Base-by-base conservation (phyloP, 2,888 invertebrate genomes). In the Acanthoscelides obtectus region DNA sequence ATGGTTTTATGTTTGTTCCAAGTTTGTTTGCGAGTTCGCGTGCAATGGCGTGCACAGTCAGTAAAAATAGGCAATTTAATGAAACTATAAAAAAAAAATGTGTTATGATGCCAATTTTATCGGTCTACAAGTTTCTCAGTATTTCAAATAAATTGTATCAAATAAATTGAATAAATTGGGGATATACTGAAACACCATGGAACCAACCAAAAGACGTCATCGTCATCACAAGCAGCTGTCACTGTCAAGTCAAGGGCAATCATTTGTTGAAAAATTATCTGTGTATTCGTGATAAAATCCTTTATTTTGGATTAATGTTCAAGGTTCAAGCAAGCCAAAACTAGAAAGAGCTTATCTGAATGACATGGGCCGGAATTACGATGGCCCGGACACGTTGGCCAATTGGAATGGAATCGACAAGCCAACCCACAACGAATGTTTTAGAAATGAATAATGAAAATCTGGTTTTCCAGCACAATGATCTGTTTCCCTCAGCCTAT, bases 401-500 rank as follows among this genome's bases (percentile, higher is more conserved):
- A 69, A 69, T 20, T 76, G 75, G 76, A 75, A 73, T 69, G 45
- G 69, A 71, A 70, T 45, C 45, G 17, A 45, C 45, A 45, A 45
- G 12, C n/a, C n/a, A n/a, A n/a, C 68, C 64, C n/a, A 72, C 76
- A 22, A 75, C 82, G 73, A 83, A 84, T 76, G 75, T 83, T 17
- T 80, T 82, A 72, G 83, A 84, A 78, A 84, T 84, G 82, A 84
- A 79, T 74, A 83, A 90, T 76, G 90, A 91, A 82, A 89, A 88
- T 81, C 86, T 90, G 71, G 86, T 91, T 65, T 93, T 91, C 81
- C 89, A 90, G 79, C 91, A 93, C 82, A 87, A 88, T 68, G 92
- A 93, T 83, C 87, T 94, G 64, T 92, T 90, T 81, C 85, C 88
- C 45, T 87, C 88, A 70, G 93, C 93, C 70, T 22, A 93, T 95